These are phyloP conservation scores for Mormyrops boulengeri DNA, from an alignment of 2,797 vertebrate genomes.

Conservation along the genomic window DNA sequence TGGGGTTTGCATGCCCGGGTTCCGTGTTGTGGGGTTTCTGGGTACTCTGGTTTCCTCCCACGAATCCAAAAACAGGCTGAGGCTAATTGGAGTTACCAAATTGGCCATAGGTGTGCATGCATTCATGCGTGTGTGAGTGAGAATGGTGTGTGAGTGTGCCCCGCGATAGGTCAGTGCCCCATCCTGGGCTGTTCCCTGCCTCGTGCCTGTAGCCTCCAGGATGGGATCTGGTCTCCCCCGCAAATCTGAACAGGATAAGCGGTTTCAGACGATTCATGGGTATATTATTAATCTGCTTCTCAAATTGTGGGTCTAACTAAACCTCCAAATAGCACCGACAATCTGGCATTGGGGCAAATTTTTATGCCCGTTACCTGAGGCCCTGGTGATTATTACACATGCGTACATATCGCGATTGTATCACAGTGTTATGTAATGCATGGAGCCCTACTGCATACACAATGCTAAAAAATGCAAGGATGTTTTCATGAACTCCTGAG, in stretches of 20 bases:
- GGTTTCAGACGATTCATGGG: not conserved
- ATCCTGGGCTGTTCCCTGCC: too few relatives aligned
- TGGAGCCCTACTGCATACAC: not conserved
- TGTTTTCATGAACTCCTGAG: not conserved
- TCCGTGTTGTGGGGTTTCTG: too few relatives aligned
- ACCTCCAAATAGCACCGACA: not conserved
- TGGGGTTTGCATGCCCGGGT: too few relatives aligned
- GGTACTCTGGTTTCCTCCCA: too few relatives aligned
- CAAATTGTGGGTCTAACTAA: not conserved
- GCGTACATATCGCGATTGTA: not conserved
- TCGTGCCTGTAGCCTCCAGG: not conserved
- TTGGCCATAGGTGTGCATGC: too few relatives aligned
- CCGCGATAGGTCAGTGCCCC: too few relatives aligned
- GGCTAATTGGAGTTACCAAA: too few relatives aligned
- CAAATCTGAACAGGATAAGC: not conserved
- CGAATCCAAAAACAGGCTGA: too few relatives aligned
- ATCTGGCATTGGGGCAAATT: not conserved
- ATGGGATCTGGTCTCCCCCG: not conserved
- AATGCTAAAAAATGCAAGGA: not conserved
- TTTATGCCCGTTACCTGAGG: not conserved
- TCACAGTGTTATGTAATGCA: not conserved
- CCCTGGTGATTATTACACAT: not conserved
- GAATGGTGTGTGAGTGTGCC: too few relatives aligned
- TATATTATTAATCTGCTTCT: not conserved
- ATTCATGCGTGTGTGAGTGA: too few relatives aligned